These are phyloP conservation scores for Cataglyphis hispanica DNA, from an alignment of 1,140 invertebrate genomes.

Conservation along the genomic window DNA sequence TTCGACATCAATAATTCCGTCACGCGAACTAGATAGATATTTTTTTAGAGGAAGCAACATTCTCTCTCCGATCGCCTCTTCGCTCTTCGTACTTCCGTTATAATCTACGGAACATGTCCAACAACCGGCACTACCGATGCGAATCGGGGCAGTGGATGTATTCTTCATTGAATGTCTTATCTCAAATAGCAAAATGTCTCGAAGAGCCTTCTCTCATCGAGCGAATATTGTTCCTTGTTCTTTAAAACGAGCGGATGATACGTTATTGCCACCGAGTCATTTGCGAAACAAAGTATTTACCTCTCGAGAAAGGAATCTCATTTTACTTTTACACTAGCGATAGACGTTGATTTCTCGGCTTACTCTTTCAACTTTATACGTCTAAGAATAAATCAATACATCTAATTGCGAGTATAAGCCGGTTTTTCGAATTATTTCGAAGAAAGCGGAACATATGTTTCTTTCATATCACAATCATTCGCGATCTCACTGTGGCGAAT, in stretches of 20 bases:
- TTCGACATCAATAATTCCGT: constrained; percentile 30
- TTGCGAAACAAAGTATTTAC: constrained; percentile 5
- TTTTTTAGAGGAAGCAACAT: constrained; percentile 28
- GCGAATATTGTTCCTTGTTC: neutral
- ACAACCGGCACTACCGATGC: constrained; percentile 55
- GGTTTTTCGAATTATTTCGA: neutral
- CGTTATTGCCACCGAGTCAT: constrained; percentile 13
- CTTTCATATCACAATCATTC: neutral
- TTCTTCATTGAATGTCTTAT: constrained; percentile 21
- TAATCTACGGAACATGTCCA: constrained; percentile 44
- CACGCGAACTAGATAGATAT: constrained; percentile 22
- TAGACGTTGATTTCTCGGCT: neutral
- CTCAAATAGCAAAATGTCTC: neutral
- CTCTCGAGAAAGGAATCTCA: neutral
- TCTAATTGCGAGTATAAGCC: no score
- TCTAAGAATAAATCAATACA: neutral
- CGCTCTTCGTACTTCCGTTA: constrained; percentile 50
- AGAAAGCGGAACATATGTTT: neutral
- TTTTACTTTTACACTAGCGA: no score
- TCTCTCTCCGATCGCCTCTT: constrained; percentile 38
- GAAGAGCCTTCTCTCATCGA: neutral
- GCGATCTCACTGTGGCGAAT: neutral
- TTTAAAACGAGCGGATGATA: neutral
- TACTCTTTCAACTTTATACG: neutral
- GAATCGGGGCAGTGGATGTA: constrained; percentile 49